phyloP scores from a whole-genome alignment of 2,888 invertebrate species.

The Sarcophaga variegata region DNA sequence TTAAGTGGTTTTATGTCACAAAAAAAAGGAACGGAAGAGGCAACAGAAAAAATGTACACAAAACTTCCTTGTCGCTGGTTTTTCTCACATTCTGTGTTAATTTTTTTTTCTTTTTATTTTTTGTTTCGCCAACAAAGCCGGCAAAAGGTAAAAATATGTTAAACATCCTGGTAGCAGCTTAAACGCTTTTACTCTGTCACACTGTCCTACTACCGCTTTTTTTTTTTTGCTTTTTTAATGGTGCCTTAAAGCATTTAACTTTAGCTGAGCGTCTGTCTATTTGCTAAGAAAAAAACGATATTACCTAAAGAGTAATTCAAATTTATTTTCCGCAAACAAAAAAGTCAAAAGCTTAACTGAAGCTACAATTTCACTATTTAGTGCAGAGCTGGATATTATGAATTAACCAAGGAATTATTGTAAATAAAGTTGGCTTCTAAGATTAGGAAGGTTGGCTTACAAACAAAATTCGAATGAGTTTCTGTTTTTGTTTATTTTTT shows the following conservation, averaged over 20 bases:
- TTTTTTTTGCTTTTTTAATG: no score
- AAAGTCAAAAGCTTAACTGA: background rate
- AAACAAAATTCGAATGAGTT: no score
- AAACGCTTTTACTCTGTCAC: no score
- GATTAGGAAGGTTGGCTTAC: no score
- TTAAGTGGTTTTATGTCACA: conserved; percentile 12
- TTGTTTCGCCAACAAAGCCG: background rate
- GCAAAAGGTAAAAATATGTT: conserved; percentile 10
- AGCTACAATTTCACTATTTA: no score
- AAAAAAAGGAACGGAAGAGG: background rate
- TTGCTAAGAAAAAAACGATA: background rate
- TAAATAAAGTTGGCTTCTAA: no score
- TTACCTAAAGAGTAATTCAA: background rate
- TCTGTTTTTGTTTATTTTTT: no score
- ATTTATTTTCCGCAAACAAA: background rate
- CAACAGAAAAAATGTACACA: conserved; percentile 11
- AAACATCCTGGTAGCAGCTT: background rate
- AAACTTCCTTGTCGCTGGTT: background rate
- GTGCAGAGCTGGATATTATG: no score
- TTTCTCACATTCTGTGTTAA: background rate
- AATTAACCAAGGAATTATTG: no score
- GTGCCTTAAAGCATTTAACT: background rate
- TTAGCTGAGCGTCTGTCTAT: no score
- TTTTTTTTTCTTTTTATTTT: background rate
- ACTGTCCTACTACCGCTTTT: no score